Percentiles rank a stretch among this genome's conserved stretches.
Conservation (phyloP, 2,888 invertebrate species). For the Neelides folsomi region DNA sequence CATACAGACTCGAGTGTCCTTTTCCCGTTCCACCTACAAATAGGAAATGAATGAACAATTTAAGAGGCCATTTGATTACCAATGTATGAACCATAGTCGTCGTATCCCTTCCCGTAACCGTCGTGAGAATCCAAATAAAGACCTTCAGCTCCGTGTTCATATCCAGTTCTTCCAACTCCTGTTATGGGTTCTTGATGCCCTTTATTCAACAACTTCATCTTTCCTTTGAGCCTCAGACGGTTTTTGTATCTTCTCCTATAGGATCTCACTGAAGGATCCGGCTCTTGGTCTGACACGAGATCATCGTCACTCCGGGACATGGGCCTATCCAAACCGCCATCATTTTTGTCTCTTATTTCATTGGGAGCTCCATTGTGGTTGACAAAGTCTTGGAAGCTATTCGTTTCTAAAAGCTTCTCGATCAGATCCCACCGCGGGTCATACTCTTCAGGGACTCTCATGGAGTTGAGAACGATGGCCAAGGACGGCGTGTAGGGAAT, state of each 20-base stretch:
- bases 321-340: background rate
- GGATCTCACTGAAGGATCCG: conserved; percentile 23
- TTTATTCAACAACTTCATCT: conserved; percentile 3
- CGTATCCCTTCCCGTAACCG: conserved; percentile 18
- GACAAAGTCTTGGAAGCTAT: conserved; percentile 8
- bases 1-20: background rate
- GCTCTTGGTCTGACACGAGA: conserved; percentile 30
- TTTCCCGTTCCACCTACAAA: background rate
- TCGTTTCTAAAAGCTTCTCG: conserved; percentile 18
- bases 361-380: background rate
- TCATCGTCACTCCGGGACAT: conserved; percentile 19
- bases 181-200: conserved; percentile 2
- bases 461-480: conserved; percentile 28
- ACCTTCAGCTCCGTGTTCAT: conserved; percentile 15
- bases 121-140: conserved; percentile 22
- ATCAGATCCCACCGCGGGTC: conserved; percentile 29
- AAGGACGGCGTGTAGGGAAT: conserved; percentile 27
- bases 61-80: background rate
- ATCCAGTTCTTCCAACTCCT: conserved; percentile 16
- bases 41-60: background rate
- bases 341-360: background rate
- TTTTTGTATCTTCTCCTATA: conserved; percentile 17
- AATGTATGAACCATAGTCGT: conserved; percentile 10
- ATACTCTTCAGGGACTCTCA: conserved; percentile 26
- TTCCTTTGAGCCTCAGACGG: background rate